phyloP scores from a whole-genome alignment of 2,888 invertebrate species.

The Rhodophaea formosa region DNA sequence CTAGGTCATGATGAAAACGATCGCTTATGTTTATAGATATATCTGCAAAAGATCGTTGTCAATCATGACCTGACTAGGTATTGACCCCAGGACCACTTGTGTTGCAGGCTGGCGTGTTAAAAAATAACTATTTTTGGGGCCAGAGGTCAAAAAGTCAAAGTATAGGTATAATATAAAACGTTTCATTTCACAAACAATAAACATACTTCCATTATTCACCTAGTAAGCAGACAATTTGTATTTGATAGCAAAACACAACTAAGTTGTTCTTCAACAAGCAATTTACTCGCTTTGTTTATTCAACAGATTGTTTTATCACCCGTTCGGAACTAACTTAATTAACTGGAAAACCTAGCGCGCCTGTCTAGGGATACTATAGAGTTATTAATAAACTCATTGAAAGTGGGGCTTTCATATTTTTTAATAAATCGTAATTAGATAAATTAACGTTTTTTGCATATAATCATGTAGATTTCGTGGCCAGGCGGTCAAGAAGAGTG shows the following conservation, averaged over 20 bases:
- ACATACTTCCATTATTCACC: not conserved
- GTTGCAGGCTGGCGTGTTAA: no score
- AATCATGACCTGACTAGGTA: no score
- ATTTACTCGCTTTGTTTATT: slow-evolving; percentile 9
- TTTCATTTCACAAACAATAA: not conserved
- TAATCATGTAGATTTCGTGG: no score
- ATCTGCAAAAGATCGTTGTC: no score
- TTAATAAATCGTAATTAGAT: not conserved
- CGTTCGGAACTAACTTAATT: slow-evolving; percentile 16
- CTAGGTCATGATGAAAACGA: no score
- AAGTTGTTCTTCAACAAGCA: slow-evolving; percentile 7
- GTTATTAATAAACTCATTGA: not conserved
- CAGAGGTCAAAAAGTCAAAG: no score
- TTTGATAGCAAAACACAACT: not conserved
- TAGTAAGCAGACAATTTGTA: not conserved
- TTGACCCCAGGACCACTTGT: no score
- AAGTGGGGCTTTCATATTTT: not conserved
- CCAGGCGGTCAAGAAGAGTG: no score
- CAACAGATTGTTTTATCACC: slow-evolving; percentile 13
- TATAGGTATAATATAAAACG: no score
- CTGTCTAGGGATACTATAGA: slow-evolving; percentile 3
- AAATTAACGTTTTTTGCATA: no score
- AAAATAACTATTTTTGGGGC: no score
- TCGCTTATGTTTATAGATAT: no score
- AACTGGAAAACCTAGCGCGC: slow-evolving; percentile 7